Evolutionary conservation across 1,140 invertebrate species (phyloP), one percentile per base, ranked within the genome.

Genomic region (Adelges cooleyi): DNA sequence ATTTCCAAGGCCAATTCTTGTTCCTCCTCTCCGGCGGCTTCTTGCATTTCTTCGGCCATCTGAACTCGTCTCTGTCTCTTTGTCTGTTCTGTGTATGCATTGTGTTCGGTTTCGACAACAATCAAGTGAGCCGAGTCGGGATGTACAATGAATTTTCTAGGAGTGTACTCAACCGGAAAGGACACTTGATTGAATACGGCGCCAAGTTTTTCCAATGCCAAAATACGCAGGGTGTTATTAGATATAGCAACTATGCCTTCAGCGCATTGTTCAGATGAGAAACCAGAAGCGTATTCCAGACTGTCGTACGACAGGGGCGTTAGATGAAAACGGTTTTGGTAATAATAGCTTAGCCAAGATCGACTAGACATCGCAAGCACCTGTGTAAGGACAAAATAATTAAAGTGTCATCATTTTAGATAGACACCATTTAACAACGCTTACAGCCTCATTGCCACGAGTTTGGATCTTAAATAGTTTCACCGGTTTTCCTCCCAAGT

Each of bases 191-290:
- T 99, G 73, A 99, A 99, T 3, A 99, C 93, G 0, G 93, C 95
- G 0, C 96, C 97, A 0, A 99, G 77, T 76, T 99, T 99, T 76
- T 99, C 97, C n/a, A 99, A 77, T 0, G 95, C 95, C 72, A 99
- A 83, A 82, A 99, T 99, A 69, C 94, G 82, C 27, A 99, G 78
- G 0, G 95, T 99, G 72, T 99, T 99, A 1, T 91, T 91, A 0
- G 95, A 96, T 75, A 99, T 99, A 1, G 97, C 96, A 8, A 99
- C 97, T 69, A 99, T 96, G 69, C 95, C 97, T 77, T 99, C 97
- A 1, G 94, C 92, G 81, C 96, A 99, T 75, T 99, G 96, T 77
- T 99, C 95, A 66, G 93, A 96, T 66, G 92, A 92, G 74, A 98
- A 99, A 13, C 95, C 94, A 0, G 94, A 95, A 1, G 97, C 96